These are phyloP conservation scores for Cheilosia vulpina DNA, from an alignment of 2,888 invertebrate species.

Conservation along the genomic window DNA sequence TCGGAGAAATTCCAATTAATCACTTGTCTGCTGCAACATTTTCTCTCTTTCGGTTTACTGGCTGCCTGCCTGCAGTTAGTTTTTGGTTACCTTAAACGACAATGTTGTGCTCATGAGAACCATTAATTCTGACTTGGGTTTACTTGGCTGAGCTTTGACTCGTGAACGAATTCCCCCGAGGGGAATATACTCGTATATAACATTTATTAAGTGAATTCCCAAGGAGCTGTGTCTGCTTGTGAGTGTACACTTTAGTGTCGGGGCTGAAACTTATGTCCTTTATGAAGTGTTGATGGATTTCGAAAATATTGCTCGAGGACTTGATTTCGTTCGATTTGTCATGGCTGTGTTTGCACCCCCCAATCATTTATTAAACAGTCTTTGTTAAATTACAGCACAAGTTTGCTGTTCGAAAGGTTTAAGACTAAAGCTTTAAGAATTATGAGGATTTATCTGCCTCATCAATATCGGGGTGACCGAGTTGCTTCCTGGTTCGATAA, in stretches of 20 bases:
- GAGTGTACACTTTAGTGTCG: slow-evolving; percentile 35
- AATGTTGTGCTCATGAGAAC: slow-evolving; percentile 70
- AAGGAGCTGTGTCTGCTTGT: slow-evolving; percentile 43
- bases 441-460: too few relatives aligned
- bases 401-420: neutral
- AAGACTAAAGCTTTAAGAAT: too few relatives aligned
- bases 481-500: neutral
- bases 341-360: neutral
- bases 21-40: slow-evolving; percentile 71
- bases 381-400: neutral
- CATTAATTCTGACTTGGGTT: slow-evolving; percentile 67
- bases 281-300: slow-evolving; percentile 48
- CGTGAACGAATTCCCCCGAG: slow-evolving; percentile 10
- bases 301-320: slow-evolving; percentile 15
- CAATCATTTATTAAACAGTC: neutral
- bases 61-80: slow-evolving; percentile 49
- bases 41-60: slow-evolving; percentile 39
- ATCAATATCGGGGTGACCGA: too few relatives aligned
- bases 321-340: slow-evolving; percentile 23
- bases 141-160: slow-evolving; percentile 67
- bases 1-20: slow-evolving; percentile 69
- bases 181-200: slow-evolving; percentile 27
- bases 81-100: slow-evolving; percentile 72
- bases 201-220: slow-evolving; percentile 66
- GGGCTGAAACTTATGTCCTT: slow-evolving; percentile 21